These are phyloP conservation scores for Macquaria ambigua DNA, from an alignment of 2,113 vertebrate species.

Conservation along the genomic window DNA sequence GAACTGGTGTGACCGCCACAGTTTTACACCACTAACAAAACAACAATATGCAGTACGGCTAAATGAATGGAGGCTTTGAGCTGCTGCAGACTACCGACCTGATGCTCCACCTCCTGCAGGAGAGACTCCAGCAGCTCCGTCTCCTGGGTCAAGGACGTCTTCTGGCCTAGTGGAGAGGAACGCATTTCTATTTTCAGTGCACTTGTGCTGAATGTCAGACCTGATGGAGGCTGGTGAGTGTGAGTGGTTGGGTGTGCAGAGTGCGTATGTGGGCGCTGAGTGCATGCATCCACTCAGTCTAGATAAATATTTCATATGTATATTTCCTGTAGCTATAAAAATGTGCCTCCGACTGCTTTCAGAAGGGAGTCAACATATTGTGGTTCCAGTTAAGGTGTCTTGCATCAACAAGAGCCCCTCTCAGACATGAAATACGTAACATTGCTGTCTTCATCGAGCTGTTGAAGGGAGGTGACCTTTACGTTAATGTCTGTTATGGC, in stretches of 20 bases:
- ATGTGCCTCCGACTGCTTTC: conserved; percentile 31
- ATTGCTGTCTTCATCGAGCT: not conserved
- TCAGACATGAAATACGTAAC: not conserved
- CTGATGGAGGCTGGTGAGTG: conserved; percentile 53
- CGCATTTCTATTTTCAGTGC: conserved; percentile 69
- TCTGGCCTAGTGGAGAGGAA: conserved; percentile 90
- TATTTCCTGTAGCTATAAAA: conserved; percentile 52
- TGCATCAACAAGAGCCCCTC: not conserved
- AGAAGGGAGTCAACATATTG: conserved; percentile 10
- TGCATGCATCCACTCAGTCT: conserved; percentile 48
- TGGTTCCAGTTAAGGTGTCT: conserved; percentile 5
- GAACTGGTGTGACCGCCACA: not conserved
- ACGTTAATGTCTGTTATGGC: not conserved
- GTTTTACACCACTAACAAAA: not conserved
- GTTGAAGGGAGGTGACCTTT: not conserved
- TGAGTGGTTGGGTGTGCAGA: conserved; percentile 34
- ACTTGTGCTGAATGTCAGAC: conserved; percentile 48
- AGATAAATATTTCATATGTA: conserved; percentile 72
- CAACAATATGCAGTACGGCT: not conserved
- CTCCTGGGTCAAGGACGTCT: conserved; percentile 98
- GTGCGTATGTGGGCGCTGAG: conserved; percentile 47
- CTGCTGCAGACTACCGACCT: conserved; percentile 84
- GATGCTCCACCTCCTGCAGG: conserved; percentile 98
- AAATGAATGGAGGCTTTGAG: conserved; percentile 10
- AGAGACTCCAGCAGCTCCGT: conserved; percentile 98